Percentiles rank a stretch among this genome's conserved stretches.
Conservation (phyloP, 2,888 invertebrate species). For the Psylliodes chrysocephalus region DNA sequence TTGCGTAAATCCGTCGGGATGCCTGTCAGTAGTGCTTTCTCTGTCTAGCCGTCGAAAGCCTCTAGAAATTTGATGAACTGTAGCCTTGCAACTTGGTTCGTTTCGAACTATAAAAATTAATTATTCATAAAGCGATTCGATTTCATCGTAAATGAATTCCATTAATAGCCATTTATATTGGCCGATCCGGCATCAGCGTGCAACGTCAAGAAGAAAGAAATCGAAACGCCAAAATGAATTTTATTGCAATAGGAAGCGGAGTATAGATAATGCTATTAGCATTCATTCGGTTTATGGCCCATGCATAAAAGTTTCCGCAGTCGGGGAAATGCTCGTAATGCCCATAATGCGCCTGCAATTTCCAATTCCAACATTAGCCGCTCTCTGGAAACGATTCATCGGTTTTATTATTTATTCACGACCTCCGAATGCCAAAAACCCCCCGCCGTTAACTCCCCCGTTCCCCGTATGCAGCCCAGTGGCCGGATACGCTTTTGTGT, state of each 20-base stretch:
- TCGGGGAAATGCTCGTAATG: constrained; percentile 60
- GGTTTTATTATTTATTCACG: constrained; percentile 44
- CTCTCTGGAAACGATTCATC: constrained; percentile 50
- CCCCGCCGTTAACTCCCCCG: no score
- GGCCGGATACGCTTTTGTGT: constrained; percentile 2
- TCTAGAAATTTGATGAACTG: no score
- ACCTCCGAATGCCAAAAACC: constrained; percentile 4
- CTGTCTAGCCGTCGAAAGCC: no score
- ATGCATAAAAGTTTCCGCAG: constrained; percentile 68
- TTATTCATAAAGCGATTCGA: neutral
- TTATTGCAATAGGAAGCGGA: constrained; percentile 62
- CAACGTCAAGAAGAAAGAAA: constrained; percentile 6
- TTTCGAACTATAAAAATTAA: no score
- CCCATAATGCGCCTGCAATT: constrained; percentile 36
- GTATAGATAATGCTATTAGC: constrained; percentile 69
- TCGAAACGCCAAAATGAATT: constrained; percentile 43
- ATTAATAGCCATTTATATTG: neutral
- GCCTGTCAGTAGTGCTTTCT: no score
- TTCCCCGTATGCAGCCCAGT: neutral
- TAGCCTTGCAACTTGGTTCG: no score
- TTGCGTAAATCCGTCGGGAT: no score
- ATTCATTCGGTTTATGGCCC: constrained; percentile 72
- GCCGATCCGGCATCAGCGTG: neutral
- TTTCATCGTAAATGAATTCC: neutral
- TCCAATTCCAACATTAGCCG: constrained; percentile 35